Percentiles rank a stretch among this genome's conserved stretches.
These are phyloP conservation scores for Hypolimnas misippus DNA, from an alignment of 2,888 invertebrate genomes.

Conservation along the genomic window DNA sequence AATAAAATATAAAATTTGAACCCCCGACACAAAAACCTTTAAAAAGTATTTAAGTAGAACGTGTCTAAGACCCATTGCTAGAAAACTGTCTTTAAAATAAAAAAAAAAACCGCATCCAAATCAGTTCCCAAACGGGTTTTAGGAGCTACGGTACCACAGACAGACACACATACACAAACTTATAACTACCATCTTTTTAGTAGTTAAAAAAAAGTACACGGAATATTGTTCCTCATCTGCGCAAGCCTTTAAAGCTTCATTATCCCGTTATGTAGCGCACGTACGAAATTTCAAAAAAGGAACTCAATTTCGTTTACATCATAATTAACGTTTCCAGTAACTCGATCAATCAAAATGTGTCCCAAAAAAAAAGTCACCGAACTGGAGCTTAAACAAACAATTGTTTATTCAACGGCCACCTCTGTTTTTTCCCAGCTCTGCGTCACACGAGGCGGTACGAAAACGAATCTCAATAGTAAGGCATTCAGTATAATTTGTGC, in stretches of 20 bases:
- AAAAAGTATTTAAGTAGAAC: no score
- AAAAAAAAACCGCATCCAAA: no score
- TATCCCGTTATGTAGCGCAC: constrained; percentile 18
- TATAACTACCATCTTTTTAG: no score
- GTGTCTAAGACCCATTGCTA: no score
- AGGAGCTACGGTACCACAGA: no score
- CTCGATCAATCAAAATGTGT: constrained; percentile 27
- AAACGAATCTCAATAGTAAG: constrained; percentile 76
- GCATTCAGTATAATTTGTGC: constrained; percentile 75
- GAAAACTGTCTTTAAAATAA: no score
- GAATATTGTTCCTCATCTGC: no score
- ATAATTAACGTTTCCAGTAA: constrained; percentile 40
- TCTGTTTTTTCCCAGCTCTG: constrained; percentile 69
- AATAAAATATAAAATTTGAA: no score
- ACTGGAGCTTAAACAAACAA: constrained; percentile 35
- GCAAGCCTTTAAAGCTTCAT: constrained; percentile 20
- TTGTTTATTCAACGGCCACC: constrained; percentile 49
- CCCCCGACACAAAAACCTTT: no score
- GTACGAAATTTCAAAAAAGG: constrained; percentile 19
- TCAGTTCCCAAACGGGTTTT: no score
- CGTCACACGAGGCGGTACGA: constrained; percentile 56
- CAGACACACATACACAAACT: no score
- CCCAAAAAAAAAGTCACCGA: constrained; percentile 28
- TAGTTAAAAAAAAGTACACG: no score
- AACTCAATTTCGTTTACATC: constrained; percentile 33